Conservation (phyloP, 2,113 vertebrate genomes). For the Vanacampus margaritifer region DNA sequence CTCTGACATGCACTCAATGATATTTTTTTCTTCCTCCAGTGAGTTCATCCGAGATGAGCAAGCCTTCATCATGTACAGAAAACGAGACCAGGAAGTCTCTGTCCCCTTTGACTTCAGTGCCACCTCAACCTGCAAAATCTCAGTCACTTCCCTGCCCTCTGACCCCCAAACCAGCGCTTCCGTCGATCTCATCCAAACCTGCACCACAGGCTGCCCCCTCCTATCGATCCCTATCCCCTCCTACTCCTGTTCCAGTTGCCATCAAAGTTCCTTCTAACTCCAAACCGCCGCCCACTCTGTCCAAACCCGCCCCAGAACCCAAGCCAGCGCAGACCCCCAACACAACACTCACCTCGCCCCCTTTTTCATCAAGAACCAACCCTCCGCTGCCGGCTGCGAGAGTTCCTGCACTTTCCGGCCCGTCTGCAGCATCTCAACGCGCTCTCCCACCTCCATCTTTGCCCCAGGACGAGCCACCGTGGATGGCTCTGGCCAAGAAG, state of each 20-base stretch:
- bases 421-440: slow-evolving; percentile 16
- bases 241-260: slow-evolving; percentile 15
- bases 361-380: slow-evolving; percentile 17
- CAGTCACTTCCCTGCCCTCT: slow-evolving; percentile 26
- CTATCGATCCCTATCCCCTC: slow-evolving; percentile 42
- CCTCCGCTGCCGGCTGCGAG: slow-evolving; percentile 19
- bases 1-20: background rate
- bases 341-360: slow-evolving; percentile 18
- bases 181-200: slow-evolving; percentile 34
- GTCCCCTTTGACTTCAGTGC: slow-evolving; percentile 50
- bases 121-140: slow-evolving; percentile 42
- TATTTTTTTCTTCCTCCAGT: slow-evolving; percentile 28
- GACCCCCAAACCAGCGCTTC: slow-evolving; percentile 36
- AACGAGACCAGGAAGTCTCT: slow-evolving; percentile 47
- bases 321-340: slow-evolving; percentile 16
- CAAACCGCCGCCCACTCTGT: background rate
- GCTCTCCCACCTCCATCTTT: slow-evolving; percentile 40
- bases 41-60: slow-evolving; percentile 59
- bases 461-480: slow-evolving; percentile 78
- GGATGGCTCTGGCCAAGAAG: slow-evolving; percentile 91
- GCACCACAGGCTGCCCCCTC: slow-evolving; percentile 36
- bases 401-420: slow-evolving; percentile 20
- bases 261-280: slow-evolving; percentile 18
- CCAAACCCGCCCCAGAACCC: slow-evolving; percentile 26
- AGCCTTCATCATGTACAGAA: slow-evolving; percentile 37